Base-by-base conservation (phyloP, 1,140 invertebrate species). In the Cyclina sinensis region DNA sequence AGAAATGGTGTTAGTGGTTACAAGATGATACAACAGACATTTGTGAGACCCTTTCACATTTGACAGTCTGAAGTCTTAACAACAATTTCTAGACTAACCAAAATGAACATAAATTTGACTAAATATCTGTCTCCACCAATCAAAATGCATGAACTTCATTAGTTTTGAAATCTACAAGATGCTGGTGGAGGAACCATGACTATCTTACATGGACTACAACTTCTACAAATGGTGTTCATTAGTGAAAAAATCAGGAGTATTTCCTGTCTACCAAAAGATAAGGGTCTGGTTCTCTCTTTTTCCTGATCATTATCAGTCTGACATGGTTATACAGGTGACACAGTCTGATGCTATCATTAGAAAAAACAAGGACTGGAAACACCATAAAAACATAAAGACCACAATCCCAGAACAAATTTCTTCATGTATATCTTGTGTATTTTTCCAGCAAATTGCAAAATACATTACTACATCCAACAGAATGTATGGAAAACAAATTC, bases 271-370 rank as follows among this genome's bases (percentile, higher is more conserved):
- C 18, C 21, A 54, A 62, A 37, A 43, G 79, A 81, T 81, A 81
- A 81, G 59, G 32, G 48, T 32, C 54, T 81, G 79, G 76, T 80
- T 54, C 54, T 48, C 16, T 57, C 57, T 80, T 54, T 59, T 62
- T 21, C 35, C 18, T 62, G 79, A 81, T 81, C 9, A 24, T 81
- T 81, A 62, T 62, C 79, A 24, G 1, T 32, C 43, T 81, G 79
- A 81, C 79, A 81, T 65, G 54, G 48, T 35, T 51, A 3, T 81
- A 46, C 79, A 81, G 79, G 79, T 81, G 79, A 81, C 79, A 81
- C 54, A 62, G 54, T 81, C 76, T 80, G 79, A 81, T 81, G 43
- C 39, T 78, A 78, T 78, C 74, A 51, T 21, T 48, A 21, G 32
- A 37, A 7, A 27, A 70, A 70, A 70, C 65, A 35, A 30, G 21